Evolutionary conservation across 2,888 invertebrate species (phyloP).

Genomic region (Drosophila emarginata): DNA sequence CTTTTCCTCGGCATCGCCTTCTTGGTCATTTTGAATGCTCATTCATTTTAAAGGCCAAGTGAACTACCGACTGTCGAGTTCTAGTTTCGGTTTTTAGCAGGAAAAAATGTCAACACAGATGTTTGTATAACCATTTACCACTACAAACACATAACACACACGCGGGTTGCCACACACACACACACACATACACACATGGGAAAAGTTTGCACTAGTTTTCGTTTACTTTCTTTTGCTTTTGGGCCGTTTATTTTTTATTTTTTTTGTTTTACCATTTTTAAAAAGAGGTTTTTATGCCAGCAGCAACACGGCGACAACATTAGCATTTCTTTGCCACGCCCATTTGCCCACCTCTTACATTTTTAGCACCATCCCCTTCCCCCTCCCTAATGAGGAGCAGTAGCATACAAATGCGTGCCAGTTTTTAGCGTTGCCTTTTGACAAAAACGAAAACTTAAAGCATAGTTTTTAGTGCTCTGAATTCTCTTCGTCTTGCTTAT

Average conservation of each 20-base stretch:
- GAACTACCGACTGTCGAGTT: not conserved
- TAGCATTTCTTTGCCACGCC: constrained; percentile 58
- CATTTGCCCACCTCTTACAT: constrained; percentile 15
- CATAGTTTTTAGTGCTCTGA: constrained; percentile 35
- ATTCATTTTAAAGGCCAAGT: constrained; percentile 24
- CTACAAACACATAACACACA: constrained; percentile 13
- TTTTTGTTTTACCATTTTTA: constrained; percentile 44
- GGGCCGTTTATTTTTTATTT: not conserved
- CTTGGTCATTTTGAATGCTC: constrained; percentile 22
- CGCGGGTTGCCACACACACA: not conserved
- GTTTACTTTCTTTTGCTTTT: not conserved
- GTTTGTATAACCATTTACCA: constrained; percentile 15
- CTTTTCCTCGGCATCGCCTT: not conserved
- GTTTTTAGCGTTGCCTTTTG: constrained; percentile 40
- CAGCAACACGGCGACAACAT: constrained; percentile 47
- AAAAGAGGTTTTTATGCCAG: constrained; percentile 57
- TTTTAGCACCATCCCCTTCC: constrained; percentile 1
- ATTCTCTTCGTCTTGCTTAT: constrained; percentile 41
- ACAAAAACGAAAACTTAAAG: constrained; percentile 48
- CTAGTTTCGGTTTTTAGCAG: constrained; percentile 14
- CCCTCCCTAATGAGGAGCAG: constrained; percentile 59
- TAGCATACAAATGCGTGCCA: constrained; percentile 60
- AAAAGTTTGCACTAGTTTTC: constrained; percentile 27
- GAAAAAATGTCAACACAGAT: constrained; percentile 25
- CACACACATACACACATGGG: constrained; percentile 31